Percentiles rank a stretch among this genome's conserved stretches.
These are phyloP conservation scores for Ammodytes dubius DNA, from an alignment of 2,113 vertebrate species.

Conservation along the genomic window DNA sequence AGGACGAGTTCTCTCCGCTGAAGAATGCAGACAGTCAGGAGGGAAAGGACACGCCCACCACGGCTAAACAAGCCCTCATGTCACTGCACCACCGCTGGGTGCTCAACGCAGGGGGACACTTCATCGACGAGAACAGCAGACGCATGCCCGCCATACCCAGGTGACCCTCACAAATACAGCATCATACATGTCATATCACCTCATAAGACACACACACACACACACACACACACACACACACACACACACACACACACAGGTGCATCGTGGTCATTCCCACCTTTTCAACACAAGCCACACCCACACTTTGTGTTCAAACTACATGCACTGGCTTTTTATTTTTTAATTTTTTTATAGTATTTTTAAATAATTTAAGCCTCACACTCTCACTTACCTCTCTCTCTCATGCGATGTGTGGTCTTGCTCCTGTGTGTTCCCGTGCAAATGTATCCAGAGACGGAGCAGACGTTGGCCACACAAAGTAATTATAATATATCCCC, in stretches of 20 bases:
- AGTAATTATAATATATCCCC: slow-evolving; percentile 93
- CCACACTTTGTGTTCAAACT: slow-evolving; percentile 22
- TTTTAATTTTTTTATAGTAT: slow-evolving; percentile 18
- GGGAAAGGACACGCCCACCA: slow-evolving; percentile 97
- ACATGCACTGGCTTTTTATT: slow-evolving; percentile 19
- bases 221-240: background rate
- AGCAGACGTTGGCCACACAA: slow-evolving; percentile 90
- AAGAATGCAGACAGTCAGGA: slow-evolving; percentile 98
- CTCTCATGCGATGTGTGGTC: slow-evolving; percentile 74
- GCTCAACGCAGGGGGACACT: slow-evolving; percentile 94
- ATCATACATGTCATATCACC: background rate
- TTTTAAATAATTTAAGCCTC: slow-evolving; percentile 46
- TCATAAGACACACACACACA: background rate
- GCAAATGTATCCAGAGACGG: slow-evolving; percentile 87
- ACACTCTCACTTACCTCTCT: slow-evolving; percentile 48
- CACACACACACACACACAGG: background rate
- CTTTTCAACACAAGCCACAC: background rate
- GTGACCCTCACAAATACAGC: slow-evolving; percentile 77
- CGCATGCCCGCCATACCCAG: slow-evolving; percentile 94
- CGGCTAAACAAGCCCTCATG: slow-evolving; percentile 92
- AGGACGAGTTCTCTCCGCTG: slow-evolving; percentile 96
- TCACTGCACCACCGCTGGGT: slow-evolving; percentile 99
- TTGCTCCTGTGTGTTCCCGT: slow-evolving; percentile 79
- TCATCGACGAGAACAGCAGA: slow-evolving; percentile 93
- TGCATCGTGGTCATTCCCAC: background rate